phyloP scores from a whole-genome alignment of 2,797 vertebrate genomes.

The Hemitrygon akajei region DNA sequence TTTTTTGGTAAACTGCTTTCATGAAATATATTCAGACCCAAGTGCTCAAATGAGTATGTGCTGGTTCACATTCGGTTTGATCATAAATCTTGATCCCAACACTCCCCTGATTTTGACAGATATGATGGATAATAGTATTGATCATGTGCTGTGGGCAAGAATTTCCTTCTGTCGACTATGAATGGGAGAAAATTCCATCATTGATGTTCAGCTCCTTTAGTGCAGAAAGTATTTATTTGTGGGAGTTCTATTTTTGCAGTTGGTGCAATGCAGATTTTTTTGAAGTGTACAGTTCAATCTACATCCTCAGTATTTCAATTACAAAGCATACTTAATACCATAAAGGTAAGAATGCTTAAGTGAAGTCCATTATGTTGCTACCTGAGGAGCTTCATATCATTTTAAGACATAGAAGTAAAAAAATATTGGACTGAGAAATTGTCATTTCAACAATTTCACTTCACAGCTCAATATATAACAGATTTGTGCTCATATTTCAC shows the following conservation, averaged over 20 bases:
- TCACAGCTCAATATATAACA: background rate
- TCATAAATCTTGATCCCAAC: background rate
- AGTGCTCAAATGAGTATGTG: background rate
- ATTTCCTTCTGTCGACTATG: background rate
- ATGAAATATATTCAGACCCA: background rate
- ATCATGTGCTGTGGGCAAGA: background rate
- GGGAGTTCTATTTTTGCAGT: conserved; percentile 1
- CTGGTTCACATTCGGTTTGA: background rate
- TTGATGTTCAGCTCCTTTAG: background rate
- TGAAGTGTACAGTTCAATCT: background rate
- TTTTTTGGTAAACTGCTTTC: background rate
- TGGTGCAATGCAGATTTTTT: conserved; percentile 16
- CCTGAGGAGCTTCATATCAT: background rate
- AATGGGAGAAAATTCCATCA: background rate
- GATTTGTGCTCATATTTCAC: background rate
- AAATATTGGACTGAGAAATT: background rate
- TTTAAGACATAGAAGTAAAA: background rate
- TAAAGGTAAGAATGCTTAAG: background rate
- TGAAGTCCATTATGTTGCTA: background rate
- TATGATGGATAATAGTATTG: background rate
- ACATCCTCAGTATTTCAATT: background rate
- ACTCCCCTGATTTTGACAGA: background rate
- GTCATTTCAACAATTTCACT: background rate
- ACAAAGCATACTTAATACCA: background rate
- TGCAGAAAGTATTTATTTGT: background rate